These are phyloP conservation scores for Drosophila nikananu DNA, from an alignment of 1,140 invertebrate species.

Conservation along the genomic window DNA sequence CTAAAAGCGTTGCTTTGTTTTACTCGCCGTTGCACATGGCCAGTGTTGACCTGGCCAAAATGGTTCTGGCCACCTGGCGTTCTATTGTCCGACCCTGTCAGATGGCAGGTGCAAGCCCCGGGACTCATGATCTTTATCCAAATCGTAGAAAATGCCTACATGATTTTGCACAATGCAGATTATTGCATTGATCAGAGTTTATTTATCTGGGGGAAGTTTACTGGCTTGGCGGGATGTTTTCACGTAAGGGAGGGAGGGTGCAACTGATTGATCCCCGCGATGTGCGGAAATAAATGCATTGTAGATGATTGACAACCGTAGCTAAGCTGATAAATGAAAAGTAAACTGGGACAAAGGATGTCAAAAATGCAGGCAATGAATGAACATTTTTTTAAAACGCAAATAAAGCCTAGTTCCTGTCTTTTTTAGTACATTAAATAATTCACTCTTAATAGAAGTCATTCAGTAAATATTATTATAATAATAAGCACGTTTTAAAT, in stretches of 20 bases:
- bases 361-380: neutral
- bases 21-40: constrained; percentile 19
- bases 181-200: constrained; percentile 38
- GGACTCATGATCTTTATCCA: constrained; percentile 60
- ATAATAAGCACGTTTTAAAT: neutral
- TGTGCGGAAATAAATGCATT: constrained; percentile 32
- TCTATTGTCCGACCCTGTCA: constrained; percentile 36
- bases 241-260: constrained; percentile 5
- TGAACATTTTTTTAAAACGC: too few species aligned
- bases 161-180: constrained; percentile 71
- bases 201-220: constrained; percentile 10
- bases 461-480: neutral
- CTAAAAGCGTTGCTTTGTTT: constrained; percentile 36
- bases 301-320: constrained; percentile 24
- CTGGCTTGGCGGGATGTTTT: neutral
- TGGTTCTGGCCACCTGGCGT: constrained; percentile 45
- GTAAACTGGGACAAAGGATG: neutral
- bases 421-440: neutral
- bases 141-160: constrained; percentile 36
- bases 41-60: constrained; percentile 23
- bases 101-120: constrained; percentile 57
- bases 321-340: constrained; percentile 8
- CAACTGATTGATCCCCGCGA: constrained; percentile 15
- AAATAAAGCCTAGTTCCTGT: neutral
- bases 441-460: neutral